A percentile compares a stretch with the other conserved stretches of the same genome.
These are phyloP conservation scores for Automeris io DNA, from an alignment of 2,888 invertebrate genomes.

Conservation along the genomic window DNA sequence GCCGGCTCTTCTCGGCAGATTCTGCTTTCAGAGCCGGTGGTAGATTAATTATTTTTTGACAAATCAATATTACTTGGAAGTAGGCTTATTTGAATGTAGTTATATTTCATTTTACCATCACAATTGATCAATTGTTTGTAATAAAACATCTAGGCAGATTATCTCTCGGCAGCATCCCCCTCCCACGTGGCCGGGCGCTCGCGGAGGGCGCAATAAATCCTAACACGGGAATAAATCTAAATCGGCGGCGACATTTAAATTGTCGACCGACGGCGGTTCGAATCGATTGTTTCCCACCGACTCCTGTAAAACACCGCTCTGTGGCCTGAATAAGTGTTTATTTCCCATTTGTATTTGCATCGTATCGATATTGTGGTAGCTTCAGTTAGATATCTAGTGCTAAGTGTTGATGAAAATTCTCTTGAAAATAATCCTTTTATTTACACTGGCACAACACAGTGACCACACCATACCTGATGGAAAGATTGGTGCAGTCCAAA, in stretches of 20 bases:
- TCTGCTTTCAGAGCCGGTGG: too few species aligned
- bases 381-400: too few species aligned
- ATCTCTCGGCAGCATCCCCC: background rate
- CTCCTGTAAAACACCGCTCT: constrained; percentile 22
- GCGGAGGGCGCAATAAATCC: constrained; percentile 43
- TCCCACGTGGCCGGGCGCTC: constrained; percentile 3
- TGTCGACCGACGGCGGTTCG: constrained; percentile 28
- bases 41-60: too few species aligned
- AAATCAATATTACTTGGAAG: too few species aligned
- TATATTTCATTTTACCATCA: background rate
- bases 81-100: too few species aligned
- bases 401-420: too few species aligned
- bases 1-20: too few species aligned
- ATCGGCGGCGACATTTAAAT: constrained; percentile 59
- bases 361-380: background rate
- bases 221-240: constrained; percentile 55
- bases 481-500: too few species aligned
- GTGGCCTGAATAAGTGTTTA: constrained; percentile 21
- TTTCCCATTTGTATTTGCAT: constrained; percentile 1
- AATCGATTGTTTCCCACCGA: constrained; percentile 36
- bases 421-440: too few species aligned
- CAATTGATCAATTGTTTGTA: background rate
- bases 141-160: constrained; percentile 1
- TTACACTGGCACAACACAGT: too few species aligned
- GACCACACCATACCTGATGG: too few species aligned